Evolutionary conservation across 2,888 invertebrate species (phyloP).

Genomic region (Sarcophaga subvicina): DNA sequence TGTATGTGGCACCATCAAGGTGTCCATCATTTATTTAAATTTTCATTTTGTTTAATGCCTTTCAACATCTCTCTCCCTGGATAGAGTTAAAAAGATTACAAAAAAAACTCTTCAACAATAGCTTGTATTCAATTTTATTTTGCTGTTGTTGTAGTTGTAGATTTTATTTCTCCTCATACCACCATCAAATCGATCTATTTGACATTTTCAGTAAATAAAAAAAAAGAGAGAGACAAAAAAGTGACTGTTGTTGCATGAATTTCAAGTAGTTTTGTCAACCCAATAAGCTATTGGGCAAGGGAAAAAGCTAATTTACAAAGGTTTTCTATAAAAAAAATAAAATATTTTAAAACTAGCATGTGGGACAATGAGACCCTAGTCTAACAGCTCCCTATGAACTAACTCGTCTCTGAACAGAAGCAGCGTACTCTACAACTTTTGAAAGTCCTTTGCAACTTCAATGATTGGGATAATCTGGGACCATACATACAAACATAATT

Average conservation of each 20-base stretch:
- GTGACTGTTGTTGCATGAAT: slow-evolving; percentile 48
- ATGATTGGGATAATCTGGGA: no score
- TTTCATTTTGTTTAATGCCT: slow-evolving; percentile 63
- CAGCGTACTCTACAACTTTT: no score
- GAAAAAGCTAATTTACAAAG: background rate
- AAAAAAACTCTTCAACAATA: slow-evolving; percentile 46
- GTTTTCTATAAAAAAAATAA: background rate
- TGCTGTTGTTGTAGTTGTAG: background rate
- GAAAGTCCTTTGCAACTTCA: no score
- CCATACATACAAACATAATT: no score
- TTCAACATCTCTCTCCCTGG: slow-evolving; percentile 34
- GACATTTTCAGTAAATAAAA: slow-evolving; percentile 45
- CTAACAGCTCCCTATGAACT: no score
- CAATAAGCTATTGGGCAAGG: slow-evolving; percentile 15
- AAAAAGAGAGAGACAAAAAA: slow-evolving; percentile 17
- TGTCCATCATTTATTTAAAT: slow-evolving; percentile 70
- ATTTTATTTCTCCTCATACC: slow-evolving; percentile 45
- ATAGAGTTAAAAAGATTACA: background rate
- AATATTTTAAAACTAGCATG: background rate
- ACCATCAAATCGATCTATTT: slow-evolving; percentile 65
- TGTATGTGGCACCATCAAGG: slow-evolving; percentile 69
- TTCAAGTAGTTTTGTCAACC: slow-evolving; percentile 64
- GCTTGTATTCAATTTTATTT: slow-evolving; percentile 60
- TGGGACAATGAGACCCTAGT: no score
- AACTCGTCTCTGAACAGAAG: no score